Evolutionary conservation across 2,113 vertebrate species (phyloP), one percentile per base, ranked within the genome.

Genomic region (Vulpes vulpes): DNA sequence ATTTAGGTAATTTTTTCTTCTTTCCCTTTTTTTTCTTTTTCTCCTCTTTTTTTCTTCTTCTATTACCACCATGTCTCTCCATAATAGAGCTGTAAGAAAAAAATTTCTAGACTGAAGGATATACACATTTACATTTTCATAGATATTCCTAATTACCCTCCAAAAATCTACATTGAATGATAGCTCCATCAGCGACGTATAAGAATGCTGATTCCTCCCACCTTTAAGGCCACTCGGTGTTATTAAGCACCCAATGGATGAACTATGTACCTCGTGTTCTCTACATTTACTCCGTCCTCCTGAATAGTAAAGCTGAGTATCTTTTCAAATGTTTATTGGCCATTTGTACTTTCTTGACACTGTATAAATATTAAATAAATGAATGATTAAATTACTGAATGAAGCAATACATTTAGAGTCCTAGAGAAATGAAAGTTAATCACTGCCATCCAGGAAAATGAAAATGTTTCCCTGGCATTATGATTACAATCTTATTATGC

Each of bases 341-440:
- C 23, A 74, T 87, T 90, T 87, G 60, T 91, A 67, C 59, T 88
- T 95, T 27, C 25, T 87, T 87, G 57, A 79, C 55, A 92, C 80
- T 84, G 22, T 80, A 69, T 94, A 96, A 82, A 92, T 96, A 94
- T 83, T 90, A 92, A 88, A 91, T 96, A 96, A 97, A 86, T n/a
- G 10, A 92, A 90, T 96, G 74, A 97, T 94, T 95, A 96, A 97
- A 88, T 92, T 87, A 90, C 79, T 69, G 65, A 96, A 83, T 67
- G 57, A 92, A 97, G 22, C 43, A 90, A 73, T 90, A n/a, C 10
- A 60, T 87, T 95, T 80, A 74, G 67, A 73, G 23, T 74, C 23
- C 30, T 84, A 89, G 49, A 82, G 62, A 92, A 97, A 92, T 92
- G 64, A 51, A 89, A 94, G 60, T 94, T 69, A 97, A 82, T 97